Percentiles rank a stretch among this genome's conserved stretches.
These are phyloP conservation scores for Xyliphius kryptos DNA, from an alignment of 2,113 vertebrate genomes.

Conservation along the genomic window DNA sequence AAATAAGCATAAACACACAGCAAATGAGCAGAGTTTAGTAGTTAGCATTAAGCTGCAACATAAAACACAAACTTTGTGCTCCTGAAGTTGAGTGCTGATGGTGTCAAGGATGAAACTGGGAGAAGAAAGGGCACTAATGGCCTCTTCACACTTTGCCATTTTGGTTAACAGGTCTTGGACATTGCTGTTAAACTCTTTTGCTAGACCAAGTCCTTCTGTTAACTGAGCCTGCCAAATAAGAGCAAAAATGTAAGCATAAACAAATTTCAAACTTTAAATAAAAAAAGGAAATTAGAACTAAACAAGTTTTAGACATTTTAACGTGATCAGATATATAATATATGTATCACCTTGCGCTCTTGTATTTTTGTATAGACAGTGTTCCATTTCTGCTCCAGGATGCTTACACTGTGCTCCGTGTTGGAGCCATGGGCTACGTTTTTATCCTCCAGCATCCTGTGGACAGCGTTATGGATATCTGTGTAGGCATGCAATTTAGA, in stretches of 20 bases:
- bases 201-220: slow-evolving; percentile 68
- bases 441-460: slow-evolving; percentile 60
- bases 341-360: slow-evolving; percentile 74
- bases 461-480: slow-evolving; percentile 61
- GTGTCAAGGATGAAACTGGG: slow-evolving; percentile 76
- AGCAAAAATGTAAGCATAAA: not conserved
- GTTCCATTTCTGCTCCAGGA: slow-evolving; percentile 79
- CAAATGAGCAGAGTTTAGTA: too few species aligned
- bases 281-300: too few species aligned
- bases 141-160: slow-evolving; percentile 68
- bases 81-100: slow-evolving; percentile 67
- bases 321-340: too few species aligned
- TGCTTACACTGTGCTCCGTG: slow-evolving; percentile 72
- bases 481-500: slow-evolving; percentile 62
- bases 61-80: slow-evolving; percentile 66
- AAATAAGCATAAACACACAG: too few species aligned
- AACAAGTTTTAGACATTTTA: too few species aligned
- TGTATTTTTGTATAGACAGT: slow-evolving; percentile 67
- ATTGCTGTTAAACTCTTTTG: slow-evolving; percentile 74
- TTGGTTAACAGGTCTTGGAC: slow-evolving; percentile 75
- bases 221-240: slow-evolving; percentile 63
- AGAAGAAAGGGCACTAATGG: slow-evolving; percentile 51
- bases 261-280: too few species aligned
- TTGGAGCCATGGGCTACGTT: slow-evolving; percentile 56
- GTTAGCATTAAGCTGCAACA: too few species aligned